These are phyloP conservation scores for Phytoseiulus persimilis DNA, from an alignment of 2,888 invertebrate species.

Conservation along the genomic window DNA sequence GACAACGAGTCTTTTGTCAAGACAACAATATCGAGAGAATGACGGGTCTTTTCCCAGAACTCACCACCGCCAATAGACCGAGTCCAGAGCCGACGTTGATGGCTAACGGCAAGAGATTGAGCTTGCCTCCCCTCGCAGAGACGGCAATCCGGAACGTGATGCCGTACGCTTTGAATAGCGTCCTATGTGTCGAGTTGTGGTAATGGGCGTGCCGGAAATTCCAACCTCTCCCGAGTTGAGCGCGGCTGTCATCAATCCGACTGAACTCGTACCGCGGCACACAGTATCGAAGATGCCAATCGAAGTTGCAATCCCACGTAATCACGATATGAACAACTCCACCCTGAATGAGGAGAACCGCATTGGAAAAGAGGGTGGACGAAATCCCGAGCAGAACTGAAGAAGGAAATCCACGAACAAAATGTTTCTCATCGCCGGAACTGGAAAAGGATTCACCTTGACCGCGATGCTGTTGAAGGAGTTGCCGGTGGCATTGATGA, in stretches of 20 bases:
- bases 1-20: not conserved
- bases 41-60: constrained; percentile 44
- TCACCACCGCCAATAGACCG: constrained; percentile 53
- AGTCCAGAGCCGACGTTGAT: constrained; percentile 54
- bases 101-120: constrained; percentile 52
- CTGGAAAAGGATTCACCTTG: constrained; percentile 40
- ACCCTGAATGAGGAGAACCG: constrained; percentile 48
- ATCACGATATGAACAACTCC: constrained; percentile 53
- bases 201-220: constrained; percentile 53
- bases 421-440: too few species aligned
- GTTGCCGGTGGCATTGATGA: constrained; percentile 48
- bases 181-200: constrained; percentile 49
- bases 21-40: not conserved
- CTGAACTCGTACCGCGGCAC: constrained; percentile 52
- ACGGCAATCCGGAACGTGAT: constrained; percentile 53
- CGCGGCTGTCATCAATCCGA: constrained; percentile 51
- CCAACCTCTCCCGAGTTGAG: constrained; percentile 52
- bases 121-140: constrained; percentile 53
- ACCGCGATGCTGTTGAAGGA: constrained; percentile 43
- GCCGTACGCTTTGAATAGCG: constrained; percentile 52
- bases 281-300: constrained; percentile 50
- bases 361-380: too few species aligned
- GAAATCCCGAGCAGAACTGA: not conserved
- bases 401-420: not conserved
- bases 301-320: constrained; percentile 54